phyloP scores from a whole-genome alignment of 64 coral and sea anemone genomes.

The Pocillopora damicornis region DNA sequence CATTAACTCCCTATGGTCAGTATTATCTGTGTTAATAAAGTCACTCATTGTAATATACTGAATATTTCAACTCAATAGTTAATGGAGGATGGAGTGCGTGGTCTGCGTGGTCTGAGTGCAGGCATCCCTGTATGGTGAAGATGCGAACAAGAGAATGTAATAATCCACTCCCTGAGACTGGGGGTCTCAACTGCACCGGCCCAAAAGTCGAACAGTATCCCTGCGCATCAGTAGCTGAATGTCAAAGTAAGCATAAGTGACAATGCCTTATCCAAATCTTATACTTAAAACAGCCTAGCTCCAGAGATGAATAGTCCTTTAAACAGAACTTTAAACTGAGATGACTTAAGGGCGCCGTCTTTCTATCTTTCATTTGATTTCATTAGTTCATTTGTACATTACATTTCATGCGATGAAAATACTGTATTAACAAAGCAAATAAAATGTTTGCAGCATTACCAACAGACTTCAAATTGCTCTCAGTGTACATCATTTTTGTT shows the following conservation, averaged over 20 bases:
- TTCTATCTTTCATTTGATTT: too few relatives aligned
- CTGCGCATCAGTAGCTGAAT: conserved; percentile 21
- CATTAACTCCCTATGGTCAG: not conserved
- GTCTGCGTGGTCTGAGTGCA: conserved; percentile 24
- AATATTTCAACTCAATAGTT: not conserved
- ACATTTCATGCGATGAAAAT: too few relatives aligned
- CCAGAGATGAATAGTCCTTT: too few relatives aligned
- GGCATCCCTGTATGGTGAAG: conserved; percentile 35
- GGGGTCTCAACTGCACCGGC: conserved; percentile 29
- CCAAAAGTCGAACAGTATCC: conserved; percentile 39
- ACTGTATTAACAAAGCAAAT: too few relatives aligned
- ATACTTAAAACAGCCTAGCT: not conserved
- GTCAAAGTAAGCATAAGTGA: conserved; percentile 11
- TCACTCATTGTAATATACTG: not conserved
- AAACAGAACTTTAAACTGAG: too few relatives aligned
- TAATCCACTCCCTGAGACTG: conserved; percentile 5
- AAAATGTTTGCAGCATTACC: too few relatives aligned
- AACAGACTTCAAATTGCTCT: too few relatives aligned
- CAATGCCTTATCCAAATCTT: not conserved
- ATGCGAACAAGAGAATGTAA: conserved; percentile 37
- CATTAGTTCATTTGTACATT: too few relatives aligned
- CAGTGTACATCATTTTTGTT: too few relatives aligned
- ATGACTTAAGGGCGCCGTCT: too few relatives aligned
- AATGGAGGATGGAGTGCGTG: conserved; percentile 25
- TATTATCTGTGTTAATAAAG: not conserved